phyloP scores from a whole-genome alignment of 2,888 invertebrate species.

The Tuberolachnus salignus region DNA sequence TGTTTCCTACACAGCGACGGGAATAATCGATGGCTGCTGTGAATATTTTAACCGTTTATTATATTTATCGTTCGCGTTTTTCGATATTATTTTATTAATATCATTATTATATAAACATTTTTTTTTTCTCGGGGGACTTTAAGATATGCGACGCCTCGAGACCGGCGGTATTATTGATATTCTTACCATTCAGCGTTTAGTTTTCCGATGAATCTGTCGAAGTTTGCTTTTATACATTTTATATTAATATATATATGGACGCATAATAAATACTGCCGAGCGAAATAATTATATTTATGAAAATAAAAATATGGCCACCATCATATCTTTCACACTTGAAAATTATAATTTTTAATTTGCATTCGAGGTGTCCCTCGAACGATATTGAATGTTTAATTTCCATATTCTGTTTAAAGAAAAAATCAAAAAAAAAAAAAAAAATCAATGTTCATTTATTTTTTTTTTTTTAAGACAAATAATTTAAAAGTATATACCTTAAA shows the following conservation, averaged over 20 bases:
- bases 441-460: constrained; percentile 14
- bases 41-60: no score
- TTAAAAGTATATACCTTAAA: neutral
- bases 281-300: constrained; percentile 12
- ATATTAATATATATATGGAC: constrained; percentile 10
- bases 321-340: constrained; percentile 15
- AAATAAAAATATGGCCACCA: neutral
- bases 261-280: neutral
- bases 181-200: neutral
- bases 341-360: constrained; percentile 32
- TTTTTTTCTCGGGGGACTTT: neutral
- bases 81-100: neutral
- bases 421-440: no score
- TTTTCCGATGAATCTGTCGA: neutral
- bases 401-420: neutral
- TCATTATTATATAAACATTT: neutral
- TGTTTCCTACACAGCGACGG: no score
- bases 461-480: neutral
- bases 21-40: no score
- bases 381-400: constrained; percentile 3
- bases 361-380: constrained; percentile 3
- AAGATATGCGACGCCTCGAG: no score
- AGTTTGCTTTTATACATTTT: constrained; percentile 4
- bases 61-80: no score
- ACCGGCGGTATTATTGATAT: no score